Percentiles rank a stretch among this genome's conserved stretches.
These are phyloP conservation scores for Dasyprocta punctata DNA, from an alignment of 2,113 vertebrate species.

Conservation along the genomic window DNA sequence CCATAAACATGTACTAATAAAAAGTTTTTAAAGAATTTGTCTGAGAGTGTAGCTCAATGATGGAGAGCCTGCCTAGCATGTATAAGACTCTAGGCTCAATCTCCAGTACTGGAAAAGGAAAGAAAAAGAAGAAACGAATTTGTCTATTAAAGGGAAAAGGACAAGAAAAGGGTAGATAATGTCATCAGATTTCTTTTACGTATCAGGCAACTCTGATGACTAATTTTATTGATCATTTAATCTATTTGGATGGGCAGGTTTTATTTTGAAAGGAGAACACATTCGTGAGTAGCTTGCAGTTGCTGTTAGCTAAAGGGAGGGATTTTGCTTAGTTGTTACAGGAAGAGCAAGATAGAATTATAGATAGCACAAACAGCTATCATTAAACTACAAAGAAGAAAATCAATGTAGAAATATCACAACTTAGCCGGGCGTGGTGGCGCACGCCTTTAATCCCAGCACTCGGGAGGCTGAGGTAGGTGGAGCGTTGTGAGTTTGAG, in stretches of 20 bases:
- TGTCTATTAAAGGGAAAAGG: background rate
- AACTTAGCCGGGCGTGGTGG: no score
- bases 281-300: background rate
- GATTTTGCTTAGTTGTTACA: background rate
- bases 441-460: no score
- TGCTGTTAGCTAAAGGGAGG: background rate
- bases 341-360: background rate
- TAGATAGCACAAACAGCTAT: background rate
- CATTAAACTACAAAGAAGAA: background rate
- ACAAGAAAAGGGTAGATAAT: background rate
- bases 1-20: background rate
- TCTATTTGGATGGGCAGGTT: background rate
- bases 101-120: background rate
- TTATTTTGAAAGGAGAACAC: background rate
- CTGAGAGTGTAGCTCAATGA: background rate
- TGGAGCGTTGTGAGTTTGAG: no score
- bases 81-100: background rate
- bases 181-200: background rate
- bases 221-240: conserved; percentile 30
- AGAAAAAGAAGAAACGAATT: background rate
- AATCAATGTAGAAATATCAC: background rate
- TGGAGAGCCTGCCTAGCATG: background rate
- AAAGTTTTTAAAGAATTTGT: background rate
- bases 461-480: no score
- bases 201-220: background rate